A percentile compares a stretch with the other conserved stretches of the same genome.
These are phyloP conservation scores for Theocolax elegans DNA, from an alignment of 1,140 invertebrate genomes.

Conservation along the genomic window DNA sequence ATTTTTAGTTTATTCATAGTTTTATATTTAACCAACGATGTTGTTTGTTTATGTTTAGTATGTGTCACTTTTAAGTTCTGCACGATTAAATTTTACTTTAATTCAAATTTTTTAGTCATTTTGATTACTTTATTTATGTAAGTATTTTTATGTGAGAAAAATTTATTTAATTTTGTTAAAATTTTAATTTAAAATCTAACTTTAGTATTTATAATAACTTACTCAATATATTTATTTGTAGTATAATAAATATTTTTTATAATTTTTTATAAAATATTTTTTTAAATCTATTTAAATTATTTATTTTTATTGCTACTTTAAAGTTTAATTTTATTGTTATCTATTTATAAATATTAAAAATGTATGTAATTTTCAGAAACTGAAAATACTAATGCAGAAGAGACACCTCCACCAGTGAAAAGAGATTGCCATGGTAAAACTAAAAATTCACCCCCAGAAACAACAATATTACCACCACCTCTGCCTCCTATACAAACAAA, in stretches of 20 bases:
- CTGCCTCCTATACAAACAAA: conserved; percentile 16
- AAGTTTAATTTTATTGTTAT: too few relatives aligned
- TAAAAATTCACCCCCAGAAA: conserved; percentile 33
- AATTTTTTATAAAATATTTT: neutral
- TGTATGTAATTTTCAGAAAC: conserved; percentile 8
- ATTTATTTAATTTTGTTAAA: too few relatives aligned
- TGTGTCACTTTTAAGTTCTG: too few relatives aligned
- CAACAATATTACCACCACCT: conserved; percentile 16
- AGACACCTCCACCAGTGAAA: conserved; percentile 25
- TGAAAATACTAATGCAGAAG: conserved; percentile 30
- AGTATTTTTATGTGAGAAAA: too few relatives aligned
- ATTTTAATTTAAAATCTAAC: too few relatives aligned
- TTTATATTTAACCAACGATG: neutral
- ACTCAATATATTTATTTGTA: too few relatives aligned
- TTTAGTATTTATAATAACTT: too few relatives aligned
- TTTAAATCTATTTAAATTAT: too few relatives aligned
- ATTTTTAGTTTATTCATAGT: neutral
- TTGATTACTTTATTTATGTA: too few relatives aligned
- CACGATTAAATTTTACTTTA: too few relatives aligned
- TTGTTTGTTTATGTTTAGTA: conserved; percentile 3
- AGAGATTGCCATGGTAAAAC: conserved; percentile 29
- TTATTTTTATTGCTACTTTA: too few relatives aligned
- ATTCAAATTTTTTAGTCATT: too few relatives aligned
- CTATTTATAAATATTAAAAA: neutral
- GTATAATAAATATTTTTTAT: neutral